Evolutionary conservation across 1,140 invertebrate genomes (phyloP).

Genomic region (Penaeus japonicus): DNA sequence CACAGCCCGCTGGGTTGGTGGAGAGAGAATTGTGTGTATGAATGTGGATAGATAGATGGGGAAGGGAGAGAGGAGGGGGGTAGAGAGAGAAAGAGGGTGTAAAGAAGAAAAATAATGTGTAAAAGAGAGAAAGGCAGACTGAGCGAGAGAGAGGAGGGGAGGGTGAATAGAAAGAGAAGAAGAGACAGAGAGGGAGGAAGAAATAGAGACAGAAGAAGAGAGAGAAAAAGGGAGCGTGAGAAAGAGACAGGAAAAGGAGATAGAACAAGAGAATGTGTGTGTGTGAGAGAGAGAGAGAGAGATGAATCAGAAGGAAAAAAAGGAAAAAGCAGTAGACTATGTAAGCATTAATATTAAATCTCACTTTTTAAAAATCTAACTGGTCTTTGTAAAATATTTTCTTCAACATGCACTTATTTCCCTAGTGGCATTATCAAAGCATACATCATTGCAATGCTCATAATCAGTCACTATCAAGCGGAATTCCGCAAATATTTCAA

Average conservation of each 20-base stretch:
- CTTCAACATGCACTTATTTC: too few species aligned
- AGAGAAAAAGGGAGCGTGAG: neutral
- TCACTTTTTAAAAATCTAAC: too few species aligned
- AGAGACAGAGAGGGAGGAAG: neutral
- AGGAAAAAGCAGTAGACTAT: neutral
- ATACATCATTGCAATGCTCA: too few species aligned
- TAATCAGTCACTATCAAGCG: too few species aligned
- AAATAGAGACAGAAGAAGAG: neutral
- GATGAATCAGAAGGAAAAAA: neutral
- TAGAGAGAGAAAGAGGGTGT: neutral
- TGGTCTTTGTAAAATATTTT: too few species aligned
- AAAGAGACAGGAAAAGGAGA: neutral
- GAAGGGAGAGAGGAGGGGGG: neutral
- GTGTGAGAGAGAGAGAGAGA: neutral
- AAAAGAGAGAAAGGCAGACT: too few species aligned
- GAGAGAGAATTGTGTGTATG: neutral
- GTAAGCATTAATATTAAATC: neutral
- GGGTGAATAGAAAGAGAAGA: too few species aligned
- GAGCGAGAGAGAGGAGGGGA: too few species aligned
- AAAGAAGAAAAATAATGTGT: too few species aligned
- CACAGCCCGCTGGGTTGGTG: neutral
- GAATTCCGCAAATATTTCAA: too few species aligned
- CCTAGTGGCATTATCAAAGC: too few species aligned
- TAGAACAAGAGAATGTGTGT: neutral
- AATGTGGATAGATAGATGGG: neutral